Conservation (phyloP, 2,113 vertebrate genomes). For the Brachyhypopomus gauderio region DNA sequence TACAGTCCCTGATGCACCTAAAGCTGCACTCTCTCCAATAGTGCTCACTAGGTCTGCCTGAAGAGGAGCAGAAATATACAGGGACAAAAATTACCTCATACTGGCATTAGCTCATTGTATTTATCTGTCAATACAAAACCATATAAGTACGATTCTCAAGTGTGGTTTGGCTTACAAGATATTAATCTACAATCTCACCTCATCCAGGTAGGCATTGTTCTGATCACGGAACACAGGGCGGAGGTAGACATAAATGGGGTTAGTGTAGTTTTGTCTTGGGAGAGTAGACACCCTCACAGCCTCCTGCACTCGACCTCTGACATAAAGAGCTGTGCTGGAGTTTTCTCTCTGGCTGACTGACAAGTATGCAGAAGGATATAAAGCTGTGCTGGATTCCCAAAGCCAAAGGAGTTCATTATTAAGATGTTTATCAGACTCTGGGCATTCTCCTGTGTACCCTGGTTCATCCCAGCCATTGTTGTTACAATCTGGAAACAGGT, state of each 20-base stretch:
- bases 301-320: conserved; percentile 84
- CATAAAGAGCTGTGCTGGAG: conserved; percentile 76
- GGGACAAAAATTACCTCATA: background rate
- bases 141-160: background rate
- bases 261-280: conserved; percentile 57
- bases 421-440: conserved; percentile 72
- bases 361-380: conserved; percentile 92
- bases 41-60: conserved; percentile 87
- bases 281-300: conserved; percentile 84
- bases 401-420: conserved; percentile 89
- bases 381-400: conserved; percentile 85
- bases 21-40: conserved; percentile 85
- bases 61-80: background rate
- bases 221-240: conserved; percentile 79
- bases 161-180: background rate
- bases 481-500: conserved; percentile 72
- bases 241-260: conserved; percentile 80
- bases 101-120: background rate
- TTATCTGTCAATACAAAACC: background rate
- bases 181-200: conserved; percentile 54
- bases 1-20: conserved; percentile 86
- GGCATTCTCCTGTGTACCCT: conserved; percentile 81
- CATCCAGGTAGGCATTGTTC: conserved; percentile 56
- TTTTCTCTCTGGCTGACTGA: conserved; percentile 72
- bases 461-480: conserved; percentile 74